Base-by-base conservation (phyloP, 2,797 vertebrate genomes). In the Lophius americanus region DNA sequence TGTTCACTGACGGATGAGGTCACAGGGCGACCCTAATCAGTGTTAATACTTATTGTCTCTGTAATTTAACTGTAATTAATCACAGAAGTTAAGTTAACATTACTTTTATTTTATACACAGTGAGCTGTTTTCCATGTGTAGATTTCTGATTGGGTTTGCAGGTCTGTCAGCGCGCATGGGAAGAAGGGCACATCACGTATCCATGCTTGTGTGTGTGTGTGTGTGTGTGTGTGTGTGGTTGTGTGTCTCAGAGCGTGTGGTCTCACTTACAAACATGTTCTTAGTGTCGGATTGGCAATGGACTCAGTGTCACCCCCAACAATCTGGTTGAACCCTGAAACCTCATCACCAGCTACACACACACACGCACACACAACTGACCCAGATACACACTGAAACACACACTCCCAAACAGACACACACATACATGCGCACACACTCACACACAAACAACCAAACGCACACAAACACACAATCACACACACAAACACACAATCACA, bases 261-360 rank as follows among this genome's bases (percentile, higher is more conserved):
- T 62, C 44, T 70, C 60, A 73, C 55, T 71, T 58, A 75, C 70
- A 63, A 60, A 75, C 59, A 66, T 59, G 67, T 63, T 70, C 50
- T 47, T 49, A 68, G 68, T 70, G 70, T 76, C 68, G 75, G 49
- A 76, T 53, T 68, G 73, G 58, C 68, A 69, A 52, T 75, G 73
- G 73, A 84, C 79, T 78, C 61, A 4, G 65, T 82, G 78, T 76
- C 65, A 65, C 73, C 76, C 63, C 73, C 68, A 56, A 70, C 53
- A 82, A 78, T 75, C 83, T 68, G 33, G 48, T 50, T 80, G 66
- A 87, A 64, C 81, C 72, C 69, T 62, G 36, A 52, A 13, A 64
- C 78, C 38, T 67, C 42, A 37, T 64, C 70, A 67, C 6, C 51
- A 38, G 47, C 43, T 64, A 62, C 42, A 36, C 57, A 60, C 56